Percentiles rank a stretch among this genome's conserved stretches.
These are phyloP conservation scores for Agelaius tricolor DNA, from an alignment of 2,113 vertebrate genomes.

Conservation along the genomic window DNA sequence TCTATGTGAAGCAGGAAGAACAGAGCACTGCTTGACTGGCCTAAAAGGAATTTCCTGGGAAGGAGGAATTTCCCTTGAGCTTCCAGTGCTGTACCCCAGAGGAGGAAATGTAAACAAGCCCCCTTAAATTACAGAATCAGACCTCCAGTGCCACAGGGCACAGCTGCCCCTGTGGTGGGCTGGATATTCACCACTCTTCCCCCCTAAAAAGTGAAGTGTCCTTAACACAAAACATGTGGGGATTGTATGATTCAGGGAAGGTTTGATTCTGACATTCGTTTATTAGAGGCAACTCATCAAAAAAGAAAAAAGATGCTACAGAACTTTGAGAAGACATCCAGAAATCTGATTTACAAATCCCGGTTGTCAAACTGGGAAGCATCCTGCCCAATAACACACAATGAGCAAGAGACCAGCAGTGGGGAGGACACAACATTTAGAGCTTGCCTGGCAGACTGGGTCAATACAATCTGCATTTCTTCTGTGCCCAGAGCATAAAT, in stretches of 20 bases:
- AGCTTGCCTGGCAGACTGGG: neutral
- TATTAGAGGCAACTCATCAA: neutral
- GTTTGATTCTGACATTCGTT: neutral
- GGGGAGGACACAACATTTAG: neutral
- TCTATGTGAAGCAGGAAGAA: neutral
- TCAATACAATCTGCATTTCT: neutral
- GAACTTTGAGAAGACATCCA: neutral
- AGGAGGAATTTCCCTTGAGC: neutral
- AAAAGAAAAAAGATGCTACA: neutral
- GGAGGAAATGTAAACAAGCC: neutral
- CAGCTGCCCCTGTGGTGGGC: neutral
- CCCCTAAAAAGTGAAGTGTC: neutral
- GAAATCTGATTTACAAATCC: fast-evolving
- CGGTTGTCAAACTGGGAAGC: neutral
- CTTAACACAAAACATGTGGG: neutral
- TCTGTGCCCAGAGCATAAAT: neutral
- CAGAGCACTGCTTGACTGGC: neutral
- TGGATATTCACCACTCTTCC: neutral
- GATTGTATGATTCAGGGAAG: neutral
- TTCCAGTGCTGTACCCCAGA: neutral
- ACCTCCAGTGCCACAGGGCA: fast-evolving
- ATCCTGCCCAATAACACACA: neutral
- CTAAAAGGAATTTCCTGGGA: neutral
- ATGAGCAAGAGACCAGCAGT: neutral
- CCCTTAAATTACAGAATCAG: fast-evolving